Evolutionary conservation across 2,888 invertebrate species (phyloP), one percentile per base, ranked within the genome.

Genomic region (Drosophila birchii): DNA sequence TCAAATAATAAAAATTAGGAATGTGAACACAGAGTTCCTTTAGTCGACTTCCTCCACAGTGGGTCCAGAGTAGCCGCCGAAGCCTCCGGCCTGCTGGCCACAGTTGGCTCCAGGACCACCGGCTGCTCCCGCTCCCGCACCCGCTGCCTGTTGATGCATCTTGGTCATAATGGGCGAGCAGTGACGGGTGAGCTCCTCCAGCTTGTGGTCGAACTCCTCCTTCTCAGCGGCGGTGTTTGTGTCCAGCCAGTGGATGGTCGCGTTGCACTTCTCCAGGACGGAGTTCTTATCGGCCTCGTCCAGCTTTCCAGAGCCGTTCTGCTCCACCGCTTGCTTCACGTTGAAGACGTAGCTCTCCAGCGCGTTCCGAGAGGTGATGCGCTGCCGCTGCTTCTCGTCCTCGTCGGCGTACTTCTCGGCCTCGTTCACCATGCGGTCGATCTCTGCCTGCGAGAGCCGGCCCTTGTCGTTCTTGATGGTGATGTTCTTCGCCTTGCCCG

Each of bases 381-480:
- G 93, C 79, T 96, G 94, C 12, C 94, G 93, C 80, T 96, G 95
- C 84, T 94, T 94, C 69, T 95, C 95, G 85, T 96, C 96, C 84
- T 96, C 96, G 47, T 95, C 95, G 53, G 94, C 94, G 92, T 95
- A 96, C 56, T 93, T 93, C 87, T 96, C 96, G 0, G 96, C 96
- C 77, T 96, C 96, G 4, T 94, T 92, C 43, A 96, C 92, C 96
- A 96, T 97, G 70, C 95, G 93, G 78, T 97, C 96, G 78, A 97
- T 97, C 43, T 97, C 97, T 8, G 95, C 95, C 90, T 96, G 96
- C 16, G 96, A 96, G 55, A 97, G 93, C 9, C 96, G 94, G 0
- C 96, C 96, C 88, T 95, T 96, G 93, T 97, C 96, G 92, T 97
- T 97, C 90, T 95, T 96, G 77, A 97, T 97, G 49, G 95, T 95